These are phyloP conservation scores for Tragelaphus strepsiceros DNA, from an alignment of 2,113 vertebrate genomes.

Conservation along the genomic window DNA sequence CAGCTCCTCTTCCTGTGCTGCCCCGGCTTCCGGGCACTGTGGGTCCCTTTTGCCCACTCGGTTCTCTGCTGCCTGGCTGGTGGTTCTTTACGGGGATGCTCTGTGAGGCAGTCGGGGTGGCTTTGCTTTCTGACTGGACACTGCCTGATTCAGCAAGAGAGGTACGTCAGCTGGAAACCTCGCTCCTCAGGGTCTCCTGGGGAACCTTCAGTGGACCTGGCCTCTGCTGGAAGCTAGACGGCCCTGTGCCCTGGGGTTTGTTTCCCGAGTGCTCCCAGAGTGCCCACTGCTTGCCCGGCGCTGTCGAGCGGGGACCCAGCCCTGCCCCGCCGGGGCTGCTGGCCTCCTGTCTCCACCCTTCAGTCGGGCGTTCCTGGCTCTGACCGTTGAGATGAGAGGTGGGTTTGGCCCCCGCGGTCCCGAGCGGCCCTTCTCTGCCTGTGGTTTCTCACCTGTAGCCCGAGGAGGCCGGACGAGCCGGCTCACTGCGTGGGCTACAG, in stretches of 20 bases:
- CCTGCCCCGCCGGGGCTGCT: neutral
- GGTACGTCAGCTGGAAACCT: neutral
- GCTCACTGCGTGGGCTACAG: neutral
- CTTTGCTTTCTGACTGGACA: neutral
- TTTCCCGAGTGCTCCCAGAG: neutral
- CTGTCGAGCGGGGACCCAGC: too few species aligned
- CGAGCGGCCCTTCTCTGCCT: neutral
- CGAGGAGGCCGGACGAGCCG: rapidly evolving
- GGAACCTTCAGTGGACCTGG: neutral
- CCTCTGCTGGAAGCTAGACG: neutral
- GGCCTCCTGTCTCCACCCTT: neutral
- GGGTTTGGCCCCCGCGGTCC: rapidly evolving
- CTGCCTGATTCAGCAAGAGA: neutral
- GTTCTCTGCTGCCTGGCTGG: too few species aligned
- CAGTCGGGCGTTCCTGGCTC: neutral
- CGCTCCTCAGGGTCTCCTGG: too few species aligned
- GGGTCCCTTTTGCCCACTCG: neutral
- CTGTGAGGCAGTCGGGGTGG: neutral
- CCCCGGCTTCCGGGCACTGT: neutral
- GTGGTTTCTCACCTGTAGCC: rapidly evolving
- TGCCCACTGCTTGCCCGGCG: neutral
- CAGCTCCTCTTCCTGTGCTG: rapidly evolving
- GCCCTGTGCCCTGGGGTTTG: neutral
- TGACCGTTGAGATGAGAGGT: rapidly evolving
- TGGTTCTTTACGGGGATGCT: neutral